Percentiles rank a stretch among this genome's conserved stretches.
phyloP scores from a whole-genome alignment of 2,888 invertebrate genomes.

The Aporophyla lueneburgensis region DNA sequence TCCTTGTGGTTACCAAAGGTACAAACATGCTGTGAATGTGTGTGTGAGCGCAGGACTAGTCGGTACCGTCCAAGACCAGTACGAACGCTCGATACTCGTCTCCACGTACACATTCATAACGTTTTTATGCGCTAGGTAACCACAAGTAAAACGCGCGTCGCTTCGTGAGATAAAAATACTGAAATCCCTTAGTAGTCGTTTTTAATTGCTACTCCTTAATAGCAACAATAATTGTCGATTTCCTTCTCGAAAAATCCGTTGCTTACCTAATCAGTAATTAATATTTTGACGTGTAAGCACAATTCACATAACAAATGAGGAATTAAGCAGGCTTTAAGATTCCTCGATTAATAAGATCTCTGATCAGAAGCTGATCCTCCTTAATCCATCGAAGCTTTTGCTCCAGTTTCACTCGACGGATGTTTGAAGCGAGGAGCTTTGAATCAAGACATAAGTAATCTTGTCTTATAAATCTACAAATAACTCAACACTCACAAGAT shows the following conservation, averaged over 20 bases:
- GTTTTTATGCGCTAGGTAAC: too few relatives aligned
- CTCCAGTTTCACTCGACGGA: not conserved
- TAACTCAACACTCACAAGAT: not conserved
- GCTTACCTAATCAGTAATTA: not conserved
- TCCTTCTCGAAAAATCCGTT: not conserved
- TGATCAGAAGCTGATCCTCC: not conserved
- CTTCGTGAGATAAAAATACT: not conserved
- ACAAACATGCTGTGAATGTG: not conserved
- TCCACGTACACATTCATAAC: too few relatives aligned
- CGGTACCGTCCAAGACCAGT: too few relatives aligned
- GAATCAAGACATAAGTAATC: not conserved
- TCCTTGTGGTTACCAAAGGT: not conserved
- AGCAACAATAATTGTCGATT: not conserved
- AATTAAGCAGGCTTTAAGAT: not conserved
- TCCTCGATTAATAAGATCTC: not conserved
- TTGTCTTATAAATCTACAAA: not conserved
- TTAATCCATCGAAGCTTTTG: not conserved
- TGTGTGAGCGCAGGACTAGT: not conserved
- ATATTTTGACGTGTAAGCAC: not conserved
- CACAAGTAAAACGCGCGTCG: too few relatives aligned
- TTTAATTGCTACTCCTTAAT: not conserved
- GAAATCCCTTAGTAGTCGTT: not conserved
- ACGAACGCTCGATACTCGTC: too few relatives aligned
- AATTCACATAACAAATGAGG: not conserved
- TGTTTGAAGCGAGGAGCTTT: not conserved